These are phyloP conservation scores for Pollenia angustigena DNA, from an alignment of 2,888 invertebrate species.

Conservation along the genomic window DNA sequence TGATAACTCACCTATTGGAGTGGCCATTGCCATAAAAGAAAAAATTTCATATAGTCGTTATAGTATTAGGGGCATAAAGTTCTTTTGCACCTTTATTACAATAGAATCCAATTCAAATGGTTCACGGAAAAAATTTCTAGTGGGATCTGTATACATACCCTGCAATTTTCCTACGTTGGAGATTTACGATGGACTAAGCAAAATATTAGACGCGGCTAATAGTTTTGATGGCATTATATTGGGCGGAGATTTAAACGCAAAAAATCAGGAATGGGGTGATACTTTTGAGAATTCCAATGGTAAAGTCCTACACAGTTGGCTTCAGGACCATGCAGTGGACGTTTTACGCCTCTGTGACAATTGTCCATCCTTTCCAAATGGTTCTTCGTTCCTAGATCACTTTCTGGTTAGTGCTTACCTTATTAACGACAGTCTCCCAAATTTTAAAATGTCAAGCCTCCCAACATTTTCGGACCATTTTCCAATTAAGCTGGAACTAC, in stretches of 20 bases:
- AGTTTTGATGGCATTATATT: slow-evolving; percentile 21
- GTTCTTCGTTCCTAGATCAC: background rate
- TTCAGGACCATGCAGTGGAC: background rate
- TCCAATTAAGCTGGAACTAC: background rate
- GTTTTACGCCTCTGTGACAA: background rate
- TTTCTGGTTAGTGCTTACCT: background rate
- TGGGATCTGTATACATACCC: slow-evolving; percentile 20
- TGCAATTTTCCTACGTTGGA: background rate
- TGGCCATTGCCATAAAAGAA: slow-evolving; percentile 5
- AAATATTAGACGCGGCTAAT: background rate
- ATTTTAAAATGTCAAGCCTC: background rate
- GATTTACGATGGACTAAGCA: background rate
- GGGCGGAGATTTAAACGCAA: slow-evolving; percentile 27
- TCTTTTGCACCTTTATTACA: background rate
- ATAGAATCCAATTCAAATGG: background rate
- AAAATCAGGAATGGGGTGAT: background rate
- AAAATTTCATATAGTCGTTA: background rate
- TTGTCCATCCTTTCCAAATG: slow-evolving; percentile 1
- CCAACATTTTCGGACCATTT: background rate
- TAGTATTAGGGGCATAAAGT: slow-evolving; percentile 3
- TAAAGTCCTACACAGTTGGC: background rate
- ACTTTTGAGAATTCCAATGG: background rate
- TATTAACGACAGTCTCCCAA: background rate
- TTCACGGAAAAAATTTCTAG: background rate
- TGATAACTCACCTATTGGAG: slow-evolving; percentile 8